Percentiles rank a stretch among this genome's conserved stretches.
Evolutionary conservation across 2,888 invertebrate species (phyloP).

Genomic region (Lumbricus terrestris): DNA sequence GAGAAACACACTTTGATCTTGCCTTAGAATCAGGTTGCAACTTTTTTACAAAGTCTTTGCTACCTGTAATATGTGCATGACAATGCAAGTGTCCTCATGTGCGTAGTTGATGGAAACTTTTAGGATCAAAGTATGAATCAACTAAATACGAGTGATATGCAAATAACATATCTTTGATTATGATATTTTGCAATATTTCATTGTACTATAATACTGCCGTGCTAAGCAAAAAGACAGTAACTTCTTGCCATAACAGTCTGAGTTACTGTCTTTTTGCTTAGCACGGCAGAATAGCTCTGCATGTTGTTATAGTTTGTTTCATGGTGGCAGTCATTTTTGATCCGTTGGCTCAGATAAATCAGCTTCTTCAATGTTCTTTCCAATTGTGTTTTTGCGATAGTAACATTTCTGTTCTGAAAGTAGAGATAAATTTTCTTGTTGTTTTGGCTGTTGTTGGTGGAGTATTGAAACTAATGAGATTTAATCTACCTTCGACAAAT

Average conservation of each 20-base stretch:
- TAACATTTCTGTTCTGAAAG: not conserved
- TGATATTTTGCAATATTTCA: conserved; percentile 3
- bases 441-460: not conserved
- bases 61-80: not conserved
- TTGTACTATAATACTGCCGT: too few relatives aligned
- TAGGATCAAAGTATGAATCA: not conserved
- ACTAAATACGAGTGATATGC: not conserved
- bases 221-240: too few relatives aligned
- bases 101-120: not conserved
- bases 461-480: not conserved
- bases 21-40: not conserved
- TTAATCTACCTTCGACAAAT: not conserved
- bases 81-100: not conserved
- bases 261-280: too few relatives aligned
- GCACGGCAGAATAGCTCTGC: too few relatives aligned
- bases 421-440: not conserved
- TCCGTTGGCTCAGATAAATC: not conserved
- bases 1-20: not conserved
- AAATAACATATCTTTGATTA: not conserved
- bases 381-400: not conserved
- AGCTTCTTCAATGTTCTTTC: not conserved
- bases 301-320: not conserved
- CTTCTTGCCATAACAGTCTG: too few relatives aligned
- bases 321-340: not conserved
- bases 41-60: not conserved